Conservation (phyloP, 2,888 invertebrate genomes). For the Drosophila multiciliata region DNA sequence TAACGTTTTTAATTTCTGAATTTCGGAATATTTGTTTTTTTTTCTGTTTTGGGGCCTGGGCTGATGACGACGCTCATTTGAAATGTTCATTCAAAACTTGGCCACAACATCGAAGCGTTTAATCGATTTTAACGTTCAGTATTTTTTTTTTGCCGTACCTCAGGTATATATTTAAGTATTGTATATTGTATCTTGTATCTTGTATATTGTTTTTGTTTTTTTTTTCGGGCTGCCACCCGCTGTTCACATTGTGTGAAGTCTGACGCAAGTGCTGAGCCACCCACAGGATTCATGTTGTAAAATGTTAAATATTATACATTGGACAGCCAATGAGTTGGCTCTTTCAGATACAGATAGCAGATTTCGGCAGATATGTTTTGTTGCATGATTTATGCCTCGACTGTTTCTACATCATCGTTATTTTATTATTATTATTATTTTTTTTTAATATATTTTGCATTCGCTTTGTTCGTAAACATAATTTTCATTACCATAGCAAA, state of each 20-base stretch:
- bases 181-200: background rate
- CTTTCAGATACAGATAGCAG: conserved; percentile 17
- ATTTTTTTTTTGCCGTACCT: conserved; percentile 34
- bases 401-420: conserved; percentile 17
- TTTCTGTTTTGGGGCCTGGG: conserved; percentile 11
- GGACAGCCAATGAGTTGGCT: conserved; percentile 66
- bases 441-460: conserved; percentile 58
- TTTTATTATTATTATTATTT: conserved; percentile 16
- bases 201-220: background rate
- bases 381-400: conserved; percentile 68
- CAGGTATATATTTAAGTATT: conserved; percentile 16
- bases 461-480: conserved; percentile 62
- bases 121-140: conserved; percentile 77
- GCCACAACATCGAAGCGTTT: conserved; percentile 66
- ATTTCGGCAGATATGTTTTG: conserved; percentile 18
- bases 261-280: conserved; percentile 67
- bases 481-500: conserved; percentile 80
- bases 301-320: conserved; percentile 40
- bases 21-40: conserved; percentile 50
- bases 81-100: conserved; percentile 62
- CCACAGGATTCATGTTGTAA: conserved; percentile 67
- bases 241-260: conserved; percentile 64
- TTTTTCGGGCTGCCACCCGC: conserved; percentile 50
- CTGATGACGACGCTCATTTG: conserved; percentile 65
- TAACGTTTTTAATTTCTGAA: conserved; percentile 65